phyloP scores from a whole-genome alignment of 2,888 invertebrate species.

The Coelopa pilipes region DNA sequence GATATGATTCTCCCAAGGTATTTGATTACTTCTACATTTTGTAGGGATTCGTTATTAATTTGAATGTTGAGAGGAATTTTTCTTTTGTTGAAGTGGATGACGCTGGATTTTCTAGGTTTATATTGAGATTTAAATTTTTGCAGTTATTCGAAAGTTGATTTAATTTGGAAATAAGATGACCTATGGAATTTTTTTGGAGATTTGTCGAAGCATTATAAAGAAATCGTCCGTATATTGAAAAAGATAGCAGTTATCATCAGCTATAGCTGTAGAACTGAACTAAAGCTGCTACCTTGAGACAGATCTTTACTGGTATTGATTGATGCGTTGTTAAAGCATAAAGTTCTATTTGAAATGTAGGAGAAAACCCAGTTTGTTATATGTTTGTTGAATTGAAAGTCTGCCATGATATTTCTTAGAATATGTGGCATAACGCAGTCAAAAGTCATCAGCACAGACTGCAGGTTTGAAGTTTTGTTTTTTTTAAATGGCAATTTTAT shows the following conservation, averaged over 20 bases:
- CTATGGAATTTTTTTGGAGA: neutral
- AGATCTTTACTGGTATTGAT: neutral
- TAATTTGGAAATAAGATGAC: neutral
- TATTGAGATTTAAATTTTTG: neutral
- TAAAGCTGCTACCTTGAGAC: slow-evolving; percentile 24
- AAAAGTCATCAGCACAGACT: neutral
- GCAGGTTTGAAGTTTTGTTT: neutral
- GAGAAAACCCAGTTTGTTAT: slow-evolving; percentile 7
- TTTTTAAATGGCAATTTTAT: too few species aligned
- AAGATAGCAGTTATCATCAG: neutral
- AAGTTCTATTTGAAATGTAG: neutral
- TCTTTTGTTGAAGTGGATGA: slow-evolving; percentile 13
- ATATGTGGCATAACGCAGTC: neutral
- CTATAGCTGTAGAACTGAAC: slow-evolving; percentile 15
- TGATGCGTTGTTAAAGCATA: neutral
- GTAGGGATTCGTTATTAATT: neutral
- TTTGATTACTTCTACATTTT: neutral
- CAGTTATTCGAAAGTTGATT: neutral
- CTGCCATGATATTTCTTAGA: neutral
- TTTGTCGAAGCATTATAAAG: neutral
- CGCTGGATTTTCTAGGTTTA: neutral
- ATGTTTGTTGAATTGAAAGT: neutral
- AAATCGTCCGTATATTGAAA: slow-evolving; percentile 32
- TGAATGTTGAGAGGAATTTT: neutral
- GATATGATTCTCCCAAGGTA: neutral